Evolutionary conservation across 2,113 vertebrate genomes (phyloP), one percentile per base, ranked within the genome.

Genomic region (Tachuris rubrigastra): DNA sequence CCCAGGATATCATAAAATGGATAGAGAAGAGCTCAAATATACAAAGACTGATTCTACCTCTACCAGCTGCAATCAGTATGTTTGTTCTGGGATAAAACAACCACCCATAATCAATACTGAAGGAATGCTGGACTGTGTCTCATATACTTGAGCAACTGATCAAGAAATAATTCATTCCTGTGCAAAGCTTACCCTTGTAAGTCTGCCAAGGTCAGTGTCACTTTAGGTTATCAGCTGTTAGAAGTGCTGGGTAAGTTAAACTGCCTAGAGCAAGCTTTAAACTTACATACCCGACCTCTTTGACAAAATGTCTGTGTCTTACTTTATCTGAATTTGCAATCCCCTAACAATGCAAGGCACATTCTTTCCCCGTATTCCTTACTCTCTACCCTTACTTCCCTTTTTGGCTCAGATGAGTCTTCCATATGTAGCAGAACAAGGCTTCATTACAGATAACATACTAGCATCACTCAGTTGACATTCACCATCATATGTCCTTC

Each of bases 121-220:
- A 89, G 65, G 55, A 90, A 91, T 59, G 50, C 60, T 74, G 59
- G 39, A 50, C 41, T 63, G 18, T 27, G 17, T 55, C 55, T 91
- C 44, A 62, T 42, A 44, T 17, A 59, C 49, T 55, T 21, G 46
- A 92, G 42, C 35, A 90, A 91, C 52, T 53, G 90, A 93, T 89
- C 75, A 87, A 89, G 88, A 83, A 86, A 91, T 37, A 74, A 67
- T 33, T 78, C 46, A 42, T 58, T 72, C 68, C 66, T 14, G 14
- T 79, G 73, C 76, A 91, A 81, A 67, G 66, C 87, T 79, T 67
- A 80, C 62, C 87, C 90, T 95, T 94, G 50, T 77, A 91, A 69
- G 59, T 44, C 66, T 66, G 37, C 83, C 93, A 95, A 94, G 96
- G 95, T 94, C 94, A 93, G 69, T 42, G 66, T 68, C 93, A 79